phyloP scores from a whole-genome alignment of 2,113 vertebrate species.

The Fulica atra region DNA sequence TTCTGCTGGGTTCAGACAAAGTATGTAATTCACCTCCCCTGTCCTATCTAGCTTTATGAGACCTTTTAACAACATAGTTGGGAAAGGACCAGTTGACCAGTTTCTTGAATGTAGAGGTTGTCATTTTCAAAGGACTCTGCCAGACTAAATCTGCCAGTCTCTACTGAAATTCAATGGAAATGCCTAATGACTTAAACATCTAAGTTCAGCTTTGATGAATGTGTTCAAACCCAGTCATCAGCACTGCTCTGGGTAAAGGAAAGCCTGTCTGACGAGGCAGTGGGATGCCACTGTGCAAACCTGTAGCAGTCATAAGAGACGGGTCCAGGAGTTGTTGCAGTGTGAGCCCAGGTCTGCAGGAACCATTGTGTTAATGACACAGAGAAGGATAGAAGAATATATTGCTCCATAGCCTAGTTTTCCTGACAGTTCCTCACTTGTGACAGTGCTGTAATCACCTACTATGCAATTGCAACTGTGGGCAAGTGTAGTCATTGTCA shows the following conservation, averaged over 20 bases:
- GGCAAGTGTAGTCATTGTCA: background rate
- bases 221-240: accelerated
- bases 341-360: background rate
- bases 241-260: background rate
- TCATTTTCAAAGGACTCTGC: background rate
- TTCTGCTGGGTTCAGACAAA: background rate
- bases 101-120: background rate
- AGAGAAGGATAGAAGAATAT: no score
- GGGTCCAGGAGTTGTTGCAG: background rate
- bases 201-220: background rate
- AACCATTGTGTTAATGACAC: accelerated
- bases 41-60: background rate
- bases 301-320: background rate
- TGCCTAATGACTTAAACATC: background rate
- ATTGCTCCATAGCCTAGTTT: background rate
- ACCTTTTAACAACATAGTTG: background rate
- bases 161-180: background rate
- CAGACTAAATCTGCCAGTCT: accelerated
- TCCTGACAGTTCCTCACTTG: background rate
- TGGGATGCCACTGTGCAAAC: background rate
- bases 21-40: background rate
- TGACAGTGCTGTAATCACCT: background rate
- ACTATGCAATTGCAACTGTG: accelerated
- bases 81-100: background rate
- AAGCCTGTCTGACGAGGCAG: background rate